Evolutionary conservation across 2,797 vertebrate genomes (phyloP), one percentile per base, ranked within the genome.

Genomic region (Macropodus opercularis): DNA sequence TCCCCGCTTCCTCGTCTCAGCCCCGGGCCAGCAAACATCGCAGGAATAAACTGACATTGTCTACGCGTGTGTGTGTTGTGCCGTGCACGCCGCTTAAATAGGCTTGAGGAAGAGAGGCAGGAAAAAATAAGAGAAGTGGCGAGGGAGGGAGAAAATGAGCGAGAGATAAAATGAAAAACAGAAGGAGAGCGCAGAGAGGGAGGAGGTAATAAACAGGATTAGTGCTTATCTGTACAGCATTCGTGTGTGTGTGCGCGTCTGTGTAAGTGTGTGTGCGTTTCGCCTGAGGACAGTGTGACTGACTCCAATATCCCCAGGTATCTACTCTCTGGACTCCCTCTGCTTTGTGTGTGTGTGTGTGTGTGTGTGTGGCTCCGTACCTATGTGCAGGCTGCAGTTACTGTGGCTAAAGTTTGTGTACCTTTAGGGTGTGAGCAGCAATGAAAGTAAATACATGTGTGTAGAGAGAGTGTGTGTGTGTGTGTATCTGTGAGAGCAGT

Each of bases 131-230:
- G 68, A 84, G 69, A 71, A 74, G 72, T 43, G 56, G 61, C 18
- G 24, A 63, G 68, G 51, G 36, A 51, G 70, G 44, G 81, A 63
- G 55, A 72, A 66, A 75, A 69, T 46, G 72, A 77, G 72, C 31
- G 72, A 35, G 70, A 73, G 72, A 81, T 71, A 81, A 76, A 82
- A 80, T 70, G 66, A 83, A 69, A 85, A 76, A 75, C 65, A 77
- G 71, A 80, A 69, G 58, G 66, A 84, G 74, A 80, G 79, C 58
- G 77, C 58, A 75, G 76, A 75, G 81, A 76, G 73, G 81, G 79
- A 74, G 75, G 80, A 80, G 86, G 80, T 85, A 86, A 89, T 88
- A 86, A 88, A 89, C 81, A 85, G 86, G 87, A 89, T 89, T 87
- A 87, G 81, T 60, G 84, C 80, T 89, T 88, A 88, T 90, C 87